Evolutionary conservation across 2,113 vertebrate species (phyloP).

Genomic region (Cheilinus undulatus): DNA sequence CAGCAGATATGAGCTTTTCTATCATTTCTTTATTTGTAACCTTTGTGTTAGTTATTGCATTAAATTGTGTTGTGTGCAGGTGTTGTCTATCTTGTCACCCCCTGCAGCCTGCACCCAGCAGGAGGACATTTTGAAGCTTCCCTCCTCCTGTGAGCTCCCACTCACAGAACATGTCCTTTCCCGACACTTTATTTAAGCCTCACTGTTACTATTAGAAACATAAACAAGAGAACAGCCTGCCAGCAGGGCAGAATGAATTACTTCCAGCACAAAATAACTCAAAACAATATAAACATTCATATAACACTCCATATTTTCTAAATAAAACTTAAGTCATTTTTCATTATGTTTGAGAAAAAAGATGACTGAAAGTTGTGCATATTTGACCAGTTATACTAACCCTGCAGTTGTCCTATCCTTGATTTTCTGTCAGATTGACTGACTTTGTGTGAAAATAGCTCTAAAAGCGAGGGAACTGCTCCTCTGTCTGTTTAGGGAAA

Average conservation of each 20-base stretch:
- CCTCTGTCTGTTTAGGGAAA: conserved; percentile 16
- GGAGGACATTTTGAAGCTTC: conserved; percentile 32
- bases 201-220: conserved; percentile 27
- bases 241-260: conserved; percentile 10
- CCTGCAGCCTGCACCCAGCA: conserved; percentile 26
- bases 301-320: neutral
- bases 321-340: neutral
- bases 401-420: neutral
- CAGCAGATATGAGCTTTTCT: too few relatives aligned
- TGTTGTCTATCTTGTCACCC: conserved; percentile 19
- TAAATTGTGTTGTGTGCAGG: conserved; percentile 16
- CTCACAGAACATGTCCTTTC: conserved; percentile 32
- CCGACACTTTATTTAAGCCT: conserved; percentile 18
- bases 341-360: too few relatives aligned
- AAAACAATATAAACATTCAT: neutral
- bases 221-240: conserved; percentile 18
- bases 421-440: neutral
- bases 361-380: neutral
- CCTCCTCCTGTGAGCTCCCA: conserved; percentile 18
- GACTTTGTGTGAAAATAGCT: neutral
- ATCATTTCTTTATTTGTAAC: neutral
- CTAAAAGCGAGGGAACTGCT: neutral
- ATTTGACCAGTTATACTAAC: too few relatives aligned
- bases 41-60: conserved; percentile 6
- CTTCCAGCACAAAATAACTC: conserved; percentile 9